Base-by-base conservation (phyloP, 2,113 vertebrate species). In the Psilopsiagon aymara region DNA sequence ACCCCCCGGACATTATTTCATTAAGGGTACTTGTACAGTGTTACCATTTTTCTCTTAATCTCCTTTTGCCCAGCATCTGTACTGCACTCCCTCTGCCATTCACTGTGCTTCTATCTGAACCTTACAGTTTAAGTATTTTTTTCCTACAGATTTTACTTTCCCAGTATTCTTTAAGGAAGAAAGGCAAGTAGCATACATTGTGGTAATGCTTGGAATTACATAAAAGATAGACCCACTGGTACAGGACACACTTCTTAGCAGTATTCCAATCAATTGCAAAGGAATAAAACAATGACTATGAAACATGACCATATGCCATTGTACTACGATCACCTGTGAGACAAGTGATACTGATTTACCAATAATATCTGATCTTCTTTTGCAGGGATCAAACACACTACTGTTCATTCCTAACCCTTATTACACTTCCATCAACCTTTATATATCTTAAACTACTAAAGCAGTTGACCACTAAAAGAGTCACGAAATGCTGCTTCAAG, bases 191-290 rank as follows among this genome's bases (percentile, higher is more conserved):
- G 41, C 28, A 62, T 25, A 46, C 80, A 49, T 9, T 35, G 69
- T 41, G 6, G 19, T 31, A 46, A 73, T 19, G 23, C 55, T 13
- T 52, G 41, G 62, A 86, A 78, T 66, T 31, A 17, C 11, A 66
- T 52, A 27, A 66, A 86, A 81, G 29, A 55, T 1, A 46, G 28
- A 68, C 17, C 3, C 44, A 49, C 0, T 21, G 13, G n/a, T 46
- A 76, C 10, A 77, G 35, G 10, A 4, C 0, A 0, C 7, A 3
- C 13, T 46, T 33, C 6, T 33, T 51, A 51, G 33, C 76, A 60
- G 39, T 44, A 64, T 41, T 70, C 12, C 44, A 33, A 12, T 76
- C 43, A 52, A 21, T 5, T 57, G 44, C 35, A 91, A 67, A 86
- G 28, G 43, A 86, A 68, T 35, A 55, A 47, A 63, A 90, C 53